Evolutionary conservation across 2,888 invertebrate species (phyloP).

Genomic region (Pollenia labialis): DNA sequence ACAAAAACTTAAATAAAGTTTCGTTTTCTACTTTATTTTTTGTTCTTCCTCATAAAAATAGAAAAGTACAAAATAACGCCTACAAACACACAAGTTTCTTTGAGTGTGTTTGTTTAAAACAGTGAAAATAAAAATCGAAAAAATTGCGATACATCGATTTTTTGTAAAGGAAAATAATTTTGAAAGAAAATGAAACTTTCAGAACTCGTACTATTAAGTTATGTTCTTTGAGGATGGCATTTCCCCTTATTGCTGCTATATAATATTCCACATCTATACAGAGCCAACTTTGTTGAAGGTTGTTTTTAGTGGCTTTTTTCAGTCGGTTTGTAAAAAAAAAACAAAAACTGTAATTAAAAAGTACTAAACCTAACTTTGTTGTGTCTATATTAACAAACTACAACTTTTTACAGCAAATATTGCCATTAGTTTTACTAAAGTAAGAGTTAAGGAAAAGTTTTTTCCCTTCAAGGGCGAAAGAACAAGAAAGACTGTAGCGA

Average conservation of each 20-base stretch:
- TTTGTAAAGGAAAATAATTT: background rate
- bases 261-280: background rate
- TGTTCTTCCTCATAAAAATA: background rate
- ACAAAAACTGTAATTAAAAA: conserved; percentile 61
- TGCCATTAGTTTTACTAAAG: background rate
- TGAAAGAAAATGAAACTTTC: no score
- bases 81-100: background rate
- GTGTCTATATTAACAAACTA: conserved; percentile 13
- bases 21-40: background rate
- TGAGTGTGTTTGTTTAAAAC: background rate
- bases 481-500: no score
- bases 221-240: background rate
- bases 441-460: background rate
- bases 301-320: conserved; percentile 40
- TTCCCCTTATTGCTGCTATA: background rate
- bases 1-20: conserved; percentile 10
- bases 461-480: background rate
- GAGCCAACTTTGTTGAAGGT: conserved; percentile 12
- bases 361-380: conserved; percentile 53
- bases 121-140: background rate
- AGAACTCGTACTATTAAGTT: no score
- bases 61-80: background rate
- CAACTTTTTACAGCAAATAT: conserved; percentile 12
- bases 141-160: background rate
- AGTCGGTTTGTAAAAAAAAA: conserved; percentile 24